Base-by-base conservation (phyloP, 1,140 invertebrate species). In the Alviniconcha marisindica region DNA sequence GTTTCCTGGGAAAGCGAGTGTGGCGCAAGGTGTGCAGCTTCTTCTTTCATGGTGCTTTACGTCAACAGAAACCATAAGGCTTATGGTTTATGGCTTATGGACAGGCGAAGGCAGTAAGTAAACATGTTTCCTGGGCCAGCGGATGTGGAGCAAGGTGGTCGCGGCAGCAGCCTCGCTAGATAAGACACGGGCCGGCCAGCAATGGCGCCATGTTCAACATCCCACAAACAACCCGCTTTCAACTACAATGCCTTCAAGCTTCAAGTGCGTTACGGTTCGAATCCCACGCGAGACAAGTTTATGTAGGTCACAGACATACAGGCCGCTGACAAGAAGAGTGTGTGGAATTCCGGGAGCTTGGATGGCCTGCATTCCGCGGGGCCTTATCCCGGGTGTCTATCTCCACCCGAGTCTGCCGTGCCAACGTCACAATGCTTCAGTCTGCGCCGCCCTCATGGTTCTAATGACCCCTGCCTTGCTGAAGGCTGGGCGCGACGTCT, bases 241-340 rank as follows among this genome's bases (percentile, higher is more conserved):
- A n/a, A n/a, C 63, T 38, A 71, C 69, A 38, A 10, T 12, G 69
- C 38, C 69, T 36, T 36, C 33, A 31, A 38, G 21, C 69, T 36
- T 33, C 18, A 18, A 2, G 73, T 76, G 28, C 73, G 40, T 44
- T 40, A 76, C 40, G 73, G 73, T 76, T 76, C 73, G 73, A 40
- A n/a, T 76, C 73, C 73, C 38, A 14, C 15, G 38, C 18, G 3
- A 40, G 73, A 76, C 73, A 76, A 76, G 73, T 76, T 76, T 76
- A 76, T 76, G 73, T 76, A 40, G 73, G 73, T 44, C 73, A 76
- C 36, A 21, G 44, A 40, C 33, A 76, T 76, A 76, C 73, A 76
- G 40, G 40, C 36, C 73, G 14, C 7, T 44, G 73, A 3, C 24
- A 2, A 18, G 38, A 31, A 44, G 24, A 28, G 14, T 18, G 15